These are phyloP conservation scores for Monarcha castaneiventris DNA, from an alignment of 2,113 vertebrate genomes.

Conservation along the genomic window DNA sequence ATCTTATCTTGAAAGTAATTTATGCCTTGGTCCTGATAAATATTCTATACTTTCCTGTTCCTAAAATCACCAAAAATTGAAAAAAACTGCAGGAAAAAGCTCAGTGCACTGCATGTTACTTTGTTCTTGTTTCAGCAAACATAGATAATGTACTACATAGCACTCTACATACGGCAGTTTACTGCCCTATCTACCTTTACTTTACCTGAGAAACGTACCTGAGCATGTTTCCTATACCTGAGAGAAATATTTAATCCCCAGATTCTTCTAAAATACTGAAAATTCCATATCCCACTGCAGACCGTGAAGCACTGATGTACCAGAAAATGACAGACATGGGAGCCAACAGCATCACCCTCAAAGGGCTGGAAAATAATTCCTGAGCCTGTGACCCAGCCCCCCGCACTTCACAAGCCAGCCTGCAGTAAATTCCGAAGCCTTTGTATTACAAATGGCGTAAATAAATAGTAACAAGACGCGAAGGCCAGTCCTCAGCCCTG, in stretches of 20 bases:
- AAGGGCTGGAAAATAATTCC: background rate
- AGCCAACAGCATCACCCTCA: background rate
- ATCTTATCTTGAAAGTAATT: background rate
- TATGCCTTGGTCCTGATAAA: background rate
- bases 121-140: background rate
- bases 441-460: fast-evolving
- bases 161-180: background rate
- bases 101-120: background rate
- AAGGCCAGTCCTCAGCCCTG: background rate
- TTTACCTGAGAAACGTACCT: background rate
- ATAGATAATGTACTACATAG: background rate
- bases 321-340: fast-evolving
- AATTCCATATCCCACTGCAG: background rate
- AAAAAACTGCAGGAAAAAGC: background rate
- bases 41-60: background rate
- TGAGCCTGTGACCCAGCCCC: background rate
- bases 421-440: background rate
- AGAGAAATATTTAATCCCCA: background rate
- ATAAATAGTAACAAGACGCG: background rate
- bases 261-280: background rate
- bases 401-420: background rate
- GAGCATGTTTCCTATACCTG: background rate
- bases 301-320: background rate
- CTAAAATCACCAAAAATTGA: background rate
- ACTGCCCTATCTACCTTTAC: background rate